Evolutionary conservation across 2,797 vertebrate species (phyloP), one percentile per base, ranked within the genome.

Genomic region (Rhinella marina): DNA sequence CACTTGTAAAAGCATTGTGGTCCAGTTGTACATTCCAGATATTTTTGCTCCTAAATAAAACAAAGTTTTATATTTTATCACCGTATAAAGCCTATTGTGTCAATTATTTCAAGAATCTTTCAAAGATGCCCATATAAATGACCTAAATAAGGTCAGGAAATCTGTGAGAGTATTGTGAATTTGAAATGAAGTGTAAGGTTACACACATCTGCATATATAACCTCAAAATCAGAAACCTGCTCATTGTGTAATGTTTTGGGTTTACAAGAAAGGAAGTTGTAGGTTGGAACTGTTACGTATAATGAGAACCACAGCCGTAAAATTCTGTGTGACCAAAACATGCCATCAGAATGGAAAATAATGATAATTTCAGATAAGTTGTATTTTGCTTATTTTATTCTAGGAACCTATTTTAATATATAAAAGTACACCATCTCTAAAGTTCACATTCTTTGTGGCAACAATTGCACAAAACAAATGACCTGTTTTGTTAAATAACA

Each of bases 181-280:
- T 93, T 91, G 16, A 91, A 94, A 93, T 92, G 92, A 90, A 91
- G 91, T 93, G 93, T 94, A 93, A 94, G 93, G 92, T 94, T 92
- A 94, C 93, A 94, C 91, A 93, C 87, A 25, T 90, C 90, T 86
- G 91, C 93, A 90, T 93, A 81, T 91, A 92, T 94, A 94, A 90
- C 86, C 88, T 91, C 84, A 90, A 79, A 88, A 88, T 87, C 88
- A 90, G 83, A 87, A 57, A 91, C 91, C 72, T 92, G 91, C 91
- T 86, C 88, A 83, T 56, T 48, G 91, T 88, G 90, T 94, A 92
- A 94, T 96, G 94, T 96, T 95, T 95, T 96, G 95, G 93, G 93
- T 94, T 95, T 93, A 94, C 93, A 90, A 95, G 94, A 95, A 95
- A 94, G 95, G 95, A 96, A 95, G 91, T 85, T 90, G 95, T 95